Conservation (phyloP, 2,888 invertebrate species). For the Silvanus unidentatus region DNA sequence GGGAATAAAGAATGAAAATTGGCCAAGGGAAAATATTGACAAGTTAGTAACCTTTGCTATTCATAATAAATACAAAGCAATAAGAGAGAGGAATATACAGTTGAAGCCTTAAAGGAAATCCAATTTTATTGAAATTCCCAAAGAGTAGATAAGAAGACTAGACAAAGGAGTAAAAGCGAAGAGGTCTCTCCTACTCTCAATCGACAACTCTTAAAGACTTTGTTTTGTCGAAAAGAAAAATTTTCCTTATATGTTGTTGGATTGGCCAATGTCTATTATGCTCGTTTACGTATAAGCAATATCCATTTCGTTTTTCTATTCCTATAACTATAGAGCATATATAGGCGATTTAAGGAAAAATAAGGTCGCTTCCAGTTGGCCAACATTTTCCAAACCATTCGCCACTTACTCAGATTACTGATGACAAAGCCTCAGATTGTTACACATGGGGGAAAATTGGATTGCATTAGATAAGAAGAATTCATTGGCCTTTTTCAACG, state of each 20-base stretch:
- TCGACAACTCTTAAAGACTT: neutral
- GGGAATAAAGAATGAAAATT: too few relatives aligned
- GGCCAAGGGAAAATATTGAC: too few relatives aligned
- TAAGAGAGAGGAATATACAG: too few relatives aligned
- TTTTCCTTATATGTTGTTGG: neutral
- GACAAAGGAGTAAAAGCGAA: too few relatives aligned
- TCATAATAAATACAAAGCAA: too few relatives aligned
- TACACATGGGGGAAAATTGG: conserved; percentile 26
- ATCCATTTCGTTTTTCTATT: conserved; percentile 30
- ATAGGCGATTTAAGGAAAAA: conserved; percentile 9
- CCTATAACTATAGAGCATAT: conserved; percentile 17
- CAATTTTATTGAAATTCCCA: too few relatives aligned
- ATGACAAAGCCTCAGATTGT: conserved; percentile 30
- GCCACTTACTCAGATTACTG: conserved; percentile 34
- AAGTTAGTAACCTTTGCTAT: too few relatives aligned
- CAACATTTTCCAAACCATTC: conserved; percentile 35
- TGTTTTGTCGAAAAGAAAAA: neutral
- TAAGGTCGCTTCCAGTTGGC: conserved; percentile 23
- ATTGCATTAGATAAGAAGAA: conserved; percentile 28
- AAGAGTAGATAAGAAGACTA: too few relatives aligned
- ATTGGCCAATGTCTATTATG: conserved; percentile 16
- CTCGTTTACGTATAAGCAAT: conserved; percentile 32
- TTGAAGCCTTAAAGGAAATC: too few relatives aligned
- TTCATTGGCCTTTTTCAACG: conserved; percentile 13
- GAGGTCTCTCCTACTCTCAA: neutral